Evolutionary conservation across 1,140 invertebrate species (phyloP).

Genomic region (Colletes gigas): DNA sequence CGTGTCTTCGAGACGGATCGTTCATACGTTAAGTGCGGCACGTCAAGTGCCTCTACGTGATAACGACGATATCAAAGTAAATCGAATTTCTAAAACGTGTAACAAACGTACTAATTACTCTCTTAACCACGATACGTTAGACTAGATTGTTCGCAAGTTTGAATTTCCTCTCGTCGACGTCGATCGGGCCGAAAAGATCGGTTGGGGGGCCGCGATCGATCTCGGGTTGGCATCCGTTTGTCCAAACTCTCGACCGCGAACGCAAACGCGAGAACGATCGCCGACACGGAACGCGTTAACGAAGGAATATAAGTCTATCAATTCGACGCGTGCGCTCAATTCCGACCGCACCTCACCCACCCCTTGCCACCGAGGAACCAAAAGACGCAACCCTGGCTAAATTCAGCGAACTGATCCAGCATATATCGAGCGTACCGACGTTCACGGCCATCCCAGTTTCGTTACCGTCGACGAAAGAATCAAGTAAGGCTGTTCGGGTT

Average conservation of each 20-base stretch:
- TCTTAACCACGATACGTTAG: conserved; percentile 46
- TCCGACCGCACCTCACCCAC: conserved; percentile 20
- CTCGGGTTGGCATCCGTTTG: background rate
- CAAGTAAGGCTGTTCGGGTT: background rate
- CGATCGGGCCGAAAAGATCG: background rate
- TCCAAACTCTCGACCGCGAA: background rate
- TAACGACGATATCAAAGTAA: conserved; percentile 64
- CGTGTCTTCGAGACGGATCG: background rate
- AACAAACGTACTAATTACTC: conserved; percentile 68
- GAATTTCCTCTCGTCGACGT: conserved; percentile 55
- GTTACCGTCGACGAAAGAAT: background rate
- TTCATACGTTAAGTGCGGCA: no score
- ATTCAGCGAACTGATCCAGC: background rate
- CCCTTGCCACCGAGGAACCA: background rate
- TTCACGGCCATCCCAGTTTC: background rate
- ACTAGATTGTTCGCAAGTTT: conserved; percentile 58
- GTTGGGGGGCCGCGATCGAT: background rate
- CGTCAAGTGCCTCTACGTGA: background rate
- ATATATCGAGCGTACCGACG: background rate
- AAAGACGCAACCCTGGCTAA: background rate
- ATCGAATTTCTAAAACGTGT: conserved; percentile 66
- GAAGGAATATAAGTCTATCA: conserved; percentile 20
- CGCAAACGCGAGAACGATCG: background rate
- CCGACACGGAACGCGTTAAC: background rate
- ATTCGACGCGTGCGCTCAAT: conserved; percentile 57